phyloP scores from a whole-genome alignment of 2,888 invertebrate genomes.

The Drosophila eohydei region DNA sequence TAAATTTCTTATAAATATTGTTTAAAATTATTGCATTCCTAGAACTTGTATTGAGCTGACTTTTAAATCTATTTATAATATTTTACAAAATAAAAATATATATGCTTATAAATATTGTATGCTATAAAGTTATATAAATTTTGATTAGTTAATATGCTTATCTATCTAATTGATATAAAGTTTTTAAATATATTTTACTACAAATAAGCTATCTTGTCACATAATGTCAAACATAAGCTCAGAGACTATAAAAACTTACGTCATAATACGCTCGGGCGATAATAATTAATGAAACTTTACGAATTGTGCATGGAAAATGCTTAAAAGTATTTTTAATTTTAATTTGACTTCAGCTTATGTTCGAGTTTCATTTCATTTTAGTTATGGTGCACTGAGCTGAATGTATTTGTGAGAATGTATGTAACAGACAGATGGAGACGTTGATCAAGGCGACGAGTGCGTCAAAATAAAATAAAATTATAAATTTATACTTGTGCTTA shows the following conservation, averaged over 20 bases:
- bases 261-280: slow-evolving; percentile 7
- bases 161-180: background rate
- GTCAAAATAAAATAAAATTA: no score
- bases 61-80: background rate
- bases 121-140: background rate
- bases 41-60: background rate
- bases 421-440: no score
- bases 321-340: slow-evolving; percentile 1
- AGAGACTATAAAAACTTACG: slow-evolving; percentile 12
- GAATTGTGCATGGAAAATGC: background rate
- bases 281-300: background rate
- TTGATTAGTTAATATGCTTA: background rate
- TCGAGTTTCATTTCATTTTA: no score
- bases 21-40: background rate
- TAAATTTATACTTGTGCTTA: no score
- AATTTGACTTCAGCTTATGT: background rate
- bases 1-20: background rate
- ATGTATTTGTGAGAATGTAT: no score
- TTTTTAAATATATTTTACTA: slow-evolving; percentile 11
- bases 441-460: no score
- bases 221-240: background rate
- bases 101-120: no score
- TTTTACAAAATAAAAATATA: background rate
- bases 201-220: slow-evolving; percentile 10
- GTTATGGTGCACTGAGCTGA: no score